Evolutionary conservation across 2,113 vertebrate genomes (phyloP), one percentile per base, ranked within the genome.

Genomic region (Cathartes aura): DNA sequence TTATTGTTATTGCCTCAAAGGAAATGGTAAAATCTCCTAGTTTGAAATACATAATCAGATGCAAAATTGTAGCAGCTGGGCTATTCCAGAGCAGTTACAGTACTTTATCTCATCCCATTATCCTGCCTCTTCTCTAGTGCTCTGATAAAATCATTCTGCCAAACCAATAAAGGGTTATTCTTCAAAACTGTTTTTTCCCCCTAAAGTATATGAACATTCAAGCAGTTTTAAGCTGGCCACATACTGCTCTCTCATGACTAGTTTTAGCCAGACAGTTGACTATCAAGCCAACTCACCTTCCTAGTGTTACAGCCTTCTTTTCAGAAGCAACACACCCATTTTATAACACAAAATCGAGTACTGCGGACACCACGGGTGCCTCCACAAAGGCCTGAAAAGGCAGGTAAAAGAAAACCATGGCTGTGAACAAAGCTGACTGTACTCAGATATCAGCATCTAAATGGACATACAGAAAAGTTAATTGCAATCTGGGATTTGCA

Each of bases 21-120:
- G 47, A 96, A 85, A 66, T 47, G 20, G 15, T 87, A 89, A 76
- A 56, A 82, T 62, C 56, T 84, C 89, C 47, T 75, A 16, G 4
- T 78, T 59, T 64, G 67, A 96, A 88, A 88, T 40, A 74, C 27
- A 62, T 82, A 76, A 96, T 80, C 64, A 80, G 75, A 89, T 88
- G 82, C 67, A 90, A 85, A 97, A 89, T 12, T 85, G 66, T 50
- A 88, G 74, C 81, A 96, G 84, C 81, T 91, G 91, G 76, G 83
- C 89, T 87, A 87, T 75, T 95, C 58, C 83, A 79, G 70, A 64
- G 40, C 80, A 72, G 80, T 89, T 70, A 53, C 56, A 94, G 90
- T 82, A 81, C 47, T 93, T 90, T 79, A 86, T 90, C 55, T 86
- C 88, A 59, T 89, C 55, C 67, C 82, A 63, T 92, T 93, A 94